Conservation (phyloP, 2,797 vertebrate genomes). For the Odontamblyopus rebecca region DNA sequence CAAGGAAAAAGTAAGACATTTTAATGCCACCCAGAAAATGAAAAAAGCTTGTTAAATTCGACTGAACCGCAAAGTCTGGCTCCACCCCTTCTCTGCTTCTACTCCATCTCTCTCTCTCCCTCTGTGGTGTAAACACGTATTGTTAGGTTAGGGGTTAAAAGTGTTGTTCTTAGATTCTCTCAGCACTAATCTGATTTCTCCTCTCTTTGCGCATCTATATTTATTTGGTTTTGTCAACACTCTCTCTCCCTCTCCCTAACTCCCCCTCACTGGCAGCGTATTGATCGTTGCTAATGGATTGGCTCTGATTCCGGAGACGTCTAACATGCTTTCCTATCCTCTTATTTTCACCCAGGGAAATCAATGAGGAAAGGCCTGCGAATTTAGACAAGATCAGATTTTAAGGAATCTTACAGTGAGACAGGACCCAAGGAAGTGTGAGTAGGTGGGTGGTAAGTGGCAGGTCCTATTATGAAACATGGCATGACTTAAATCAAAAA, state of each 20-base stretch:
- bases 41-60: conserved; percentile 67
- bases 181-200: conserved; percentile 93
- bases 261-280: conserved; percentile 75
- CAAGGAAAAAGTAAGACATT: conserved; percentile 31
- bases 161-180: conserved; percentile 89
- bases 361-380: conserved; percentile 88
- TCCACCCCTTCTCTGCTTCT: conserved; percentile 28
- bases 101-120: conserved; percentile 55
- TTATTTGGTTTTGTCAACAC: conserved; percentile 95
- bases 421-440: conserved; percentile 43
- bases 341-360: conserved; percentile 88
- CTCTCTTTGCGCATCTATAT: conserved; percentile 87
- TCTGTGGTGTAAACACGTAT: conserved; percentile 86
- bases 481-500: not conserved
- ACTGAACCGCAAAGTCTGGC: conserved; percentile 52
- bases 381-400: conserved; percentile 91
- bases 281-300: conserved; percentile 96
- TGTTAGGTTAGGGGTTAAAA: conserved; percentile 91
- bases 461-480: conserved; percentile 22
- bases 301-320: conserved; percentile 93
- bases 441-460: conserved; percentile 21
- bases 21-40: conserved; percentile 64
- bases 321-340: conserved; percentile 87
- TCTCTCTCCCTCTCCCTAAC: conserved; percentile 53
- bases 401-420: conserved; percentile 81